Evolutionary conservation across 2,113 vertebrate genomes (phyloP), one percentile per base, ranked within the genome.

Genomic region (Electrona antarctica): DNA sequence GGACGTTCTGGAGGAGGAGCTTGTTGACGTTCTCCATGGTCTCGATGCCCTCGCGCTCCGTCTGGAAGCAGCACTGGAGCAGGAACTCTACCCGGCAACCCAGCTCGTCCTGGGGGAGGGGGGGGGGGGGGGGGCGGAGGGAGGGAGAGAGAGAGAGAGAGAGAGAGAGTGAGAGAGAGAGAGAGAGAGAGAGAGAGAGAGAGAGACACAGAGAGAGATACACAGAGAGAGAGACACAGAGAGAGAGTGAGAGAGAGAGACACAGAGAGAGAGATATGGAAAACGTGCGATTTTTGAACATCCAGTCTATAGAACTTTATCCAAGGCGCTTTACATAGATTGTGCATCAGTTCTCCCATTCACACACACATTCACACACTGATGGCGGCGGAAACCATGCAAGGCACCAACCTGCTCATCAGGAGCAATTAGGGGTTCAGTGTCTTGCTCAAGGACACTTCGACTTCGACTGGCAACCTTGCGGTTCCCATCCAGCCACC

Each of bases 1-100:
- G 92, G 28, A 97, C 93, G 0, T 96, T 97, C 85, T 97, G 90
- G 3, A 97, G 86, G 52, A 97, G 93, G n/a, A 96, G 93, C 61
- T 91, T 92, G 76, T 96, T 97, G 59, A 96, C 87, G 46, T 95
- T 96, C 87, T 96, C 95, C 88, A 95, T 95, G 0, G 90, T 96
- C 87, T 97, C 95, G 72, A 96, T 96, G 74, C 95, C 93, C 29
- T 96, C 95, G 0, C 77, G 67, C 78, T 96, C 95, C 52, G 85
- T 78, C 54, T 93, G 78, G 80, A 97, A 95, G 33, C 95, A 95
- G 59, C 88, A 93, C 67, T 95, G 91, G 91, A 96, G 87, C 72
- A 96, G 92, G 87, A 97, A 97, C 78, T 97, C 95, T 1, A 96
- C 89, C 0, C 96, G 94, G 71, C 93, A 95, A 6, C 93, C 90